Conservation (phyloP, 2,797 vertebrate genomes). For the Taenioides sp. region DNA sequence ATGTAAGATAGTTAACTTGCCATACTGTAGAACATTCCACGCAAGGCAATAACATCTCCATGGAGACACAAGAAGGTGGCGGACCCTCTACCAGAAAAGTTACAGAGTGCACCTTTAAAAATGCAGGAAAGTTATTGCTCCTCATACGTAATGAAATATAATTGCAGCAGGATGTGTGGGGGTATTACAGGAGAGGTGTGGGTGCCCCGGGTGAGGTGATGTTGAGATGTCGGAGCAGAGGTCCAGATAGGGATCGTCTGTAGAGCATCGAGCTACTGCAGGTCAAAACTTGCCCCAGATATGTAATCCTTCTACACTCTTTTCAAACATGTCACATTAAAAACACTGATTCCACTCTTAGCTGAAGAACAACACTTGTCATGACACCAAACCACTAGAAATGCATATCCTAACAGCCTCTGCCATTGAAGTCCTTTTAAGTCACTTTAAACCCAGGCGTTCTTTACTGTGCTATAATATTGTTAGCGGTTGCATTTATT, state of each 20-base stretch:
- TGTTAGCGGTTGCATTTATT: constrained; percentile 56
- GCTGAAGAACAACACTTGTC: background rate
- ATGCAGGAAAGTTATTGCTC: background rate
- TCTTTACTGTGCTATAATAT: constrained; percentile 42
- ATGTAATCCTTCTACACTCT: constrained; percentile 29
- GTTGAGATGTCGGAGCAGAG: constrained; percentile 65
- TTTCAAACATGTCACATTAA: constrained; percentile 16
- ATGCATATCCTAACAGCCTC: constrained; percentile 14
- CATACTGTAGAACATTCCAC: background rate
- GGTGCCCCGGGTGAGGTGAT: constrained; percentile 45
- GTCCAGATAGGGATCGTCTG: constrained; percentile 68
- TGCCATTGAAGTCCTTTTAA: constrained; percentile 24
- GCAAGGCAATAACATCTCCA: background rate
- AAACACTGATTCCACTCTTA: background rate
- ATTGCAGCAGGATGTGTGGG: constrained; percentile 36
- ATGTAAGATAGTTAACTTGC: background rate
- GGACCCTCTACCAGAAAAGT: background rate
- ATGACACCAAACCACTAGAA: background rate
- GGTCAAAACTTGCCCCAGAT: constrained; percentile 44
- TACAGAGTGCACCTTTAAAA: constrained; percentile 3
- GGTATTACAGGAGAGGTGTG: constrained; percentile 28
- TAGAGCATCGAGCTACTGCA: constrained; percentile 16
- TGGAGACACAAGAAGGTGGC: background rate
- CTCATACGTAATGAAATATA: constrained; percentile 24
- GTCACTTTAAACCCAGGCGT: constrained; percentile 25